These are phyloP conservation scores for Dorcus parallelipipedus DNA, from an alignment of 2,888 invertebrate genomes.

Conservation along the genomic window DNA sequence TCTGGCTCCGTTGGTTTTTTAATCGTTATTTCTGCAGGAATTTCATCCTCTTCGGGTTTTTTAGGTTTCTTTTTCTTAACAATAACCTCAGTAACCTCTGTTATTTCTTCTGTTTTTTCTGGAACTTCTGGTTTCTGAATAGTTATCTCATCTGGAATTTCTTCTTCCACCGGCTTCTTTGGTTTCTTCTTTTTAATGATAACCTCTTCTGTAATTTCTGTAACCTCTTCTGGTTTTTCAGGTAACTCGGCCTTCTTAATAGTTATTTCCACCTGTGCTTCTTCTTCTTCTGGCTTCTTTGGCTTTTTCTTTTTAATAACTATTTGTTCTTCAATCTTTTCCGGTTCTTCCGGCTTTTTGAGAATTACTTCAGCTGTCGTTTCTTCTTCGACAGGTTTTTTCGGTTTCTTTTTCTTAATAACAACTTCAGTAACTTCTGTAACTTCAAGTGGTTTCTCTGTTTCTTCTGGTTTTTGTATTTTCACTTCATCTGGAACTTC, in stretches of 20 bases:
- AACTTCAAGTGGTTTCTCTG: constrained; percentile 24
- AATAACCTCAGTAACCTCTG: constrained; percentile 31
- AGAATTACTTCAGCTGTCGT: constrained; percentile 22
- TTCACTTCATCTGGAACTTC: constrained; percentile 30
- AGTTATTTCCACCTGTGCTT: constrained; percentile 53
- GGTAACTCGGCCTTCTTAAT: constrained; percentile 46
- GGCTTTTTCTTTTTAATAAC: constrained; percentile 40
- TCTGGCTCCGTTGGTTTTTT: constrained; percentile 19
- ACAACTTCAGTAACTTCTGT: constrained; percentile 29
- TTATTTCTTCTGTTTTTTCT: constrained; percentile 32
- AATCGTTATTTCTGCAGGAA: constrained; percentile 34
- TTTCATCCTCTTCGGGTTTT: constrained; percentile 30
- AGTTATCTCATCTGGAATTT: constrained; percentile 50
- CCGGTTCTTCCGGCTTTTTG: constrained; percentile 39
- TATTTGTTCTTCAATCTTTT: constrained; percentile 48
- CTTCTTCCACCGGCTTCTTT: constrained; percentile 35
- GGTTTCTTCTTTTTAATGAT: constrained; percentile 31
- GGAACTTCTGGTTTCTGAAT: constrained; percentile 44
- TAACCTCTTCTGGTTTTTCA: constrained; percentile 42
- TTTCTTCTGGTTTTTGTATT: constrained; percentile 31
- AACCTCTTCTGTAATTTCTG: constrained; percentile 35
- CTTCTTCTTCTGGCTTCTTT: constrained; percentile 29
- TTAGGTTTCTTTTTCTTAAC: constrained; percentile 33
- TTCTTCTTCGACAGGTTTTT: constrained; percentile 35
- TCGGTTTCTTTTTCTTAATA: constrained; percentile 44